phyloP scores from a whole-genome alignment of 2,113 vertebrate species.

The Jaculus jaculus region DNA sequence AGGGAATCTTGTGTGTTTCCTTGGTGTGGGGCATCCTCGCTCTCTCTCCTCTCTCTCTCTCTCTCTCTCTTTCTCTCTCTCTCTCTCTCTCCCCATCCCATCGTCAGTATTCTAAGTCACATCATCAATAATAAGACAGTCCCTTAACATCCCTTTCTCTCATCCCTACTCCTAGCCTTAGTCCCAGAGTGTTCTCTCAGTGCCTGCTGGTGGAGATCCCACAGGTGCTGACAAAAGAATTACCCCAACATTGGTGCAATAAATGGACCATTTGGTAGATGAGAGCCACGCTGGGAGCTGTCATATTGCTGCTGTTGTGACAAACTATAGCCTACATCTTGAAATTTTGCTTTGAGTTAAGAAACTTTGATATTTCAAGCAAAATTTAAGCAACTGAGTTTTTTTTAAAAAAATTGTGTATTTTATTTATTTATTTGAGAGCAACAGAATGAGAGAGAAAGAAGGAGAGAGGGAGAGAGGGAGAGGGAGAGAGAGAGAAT shows the following conservation, averaged over 20 bases:
- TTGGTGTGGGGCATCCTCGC: background rate
- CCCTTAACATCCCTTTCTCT: background rate
- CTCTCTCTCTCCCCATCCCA: background rate
- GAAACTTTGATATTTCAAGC: background rate
- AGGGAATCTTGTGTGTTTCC: background rate
- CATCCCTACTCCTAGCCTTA: background rate
- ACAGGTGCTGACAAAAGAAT: background rate
- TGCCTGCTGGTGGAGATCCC: background rate
- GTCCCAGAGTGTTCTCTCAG: background rate
- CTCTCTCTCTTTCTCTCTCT: background rate
- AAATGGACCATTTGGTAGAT: background rate
- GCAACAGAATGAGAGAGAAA: too few species aligned
- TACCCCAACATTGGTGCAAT: too few species aligned
- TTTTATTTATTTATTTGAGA: too few species aligned
- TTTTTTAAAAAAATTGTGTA: too few species aligned
- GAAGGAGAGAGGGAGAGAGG: too few species aligned
- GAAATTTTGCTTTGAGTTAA: slow-evolving; percentile 44
- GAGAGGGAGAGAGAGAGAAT: too few species aligned
- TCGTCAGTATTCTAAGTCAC: background rate
- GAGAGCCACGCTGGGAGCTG: background rate
- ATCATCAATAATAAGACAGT: background rate
- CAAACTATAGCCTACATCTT: background rate
- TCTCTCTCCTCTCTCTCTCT: background rate
- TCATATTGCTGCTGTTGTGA: background rate
- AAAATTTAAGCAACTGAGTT: background rate